Evolutionary conservation across 2,113 vertebrate genomes (phyloP), one percentile per base, ranked within the genome.

Genomic region (Ammospiza caudacuta): DNA sequence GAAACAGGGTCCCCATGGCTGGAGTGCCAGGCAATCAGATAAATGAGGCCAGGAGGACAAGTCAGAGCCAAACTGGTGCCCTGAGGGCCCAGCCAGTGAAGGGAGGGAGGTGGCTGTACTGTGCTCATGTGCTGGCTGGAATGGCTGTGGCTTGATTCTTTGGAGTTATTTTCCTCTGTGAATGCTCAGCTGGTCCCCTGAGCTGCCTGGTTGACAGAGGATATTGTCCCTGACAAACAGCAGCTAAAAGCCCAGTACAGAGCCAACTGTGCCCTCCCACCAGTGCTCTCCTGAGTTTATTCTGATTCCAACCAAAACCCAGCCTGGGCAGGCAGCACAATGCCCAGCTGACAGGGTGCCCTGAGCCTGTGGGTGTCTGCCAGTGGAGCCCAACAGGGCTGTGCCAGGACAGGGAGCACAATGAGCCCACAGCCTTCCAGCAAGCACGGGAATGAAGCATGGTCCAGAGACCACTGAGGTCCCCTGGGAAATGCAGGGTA

Each of bases 211-310:
- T 39, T 15, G 62, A 39, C 28, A 47, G 47, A 75, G 35, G 33
- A 52, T 17, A 64, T 1, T 37, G 49, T 46, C 43, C 66, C 27
- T 2, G 6, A 72, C 44, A 12, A 70, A 63, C 0, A 3, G 21
- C 4, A 15, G 54, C 47, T 67, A 33, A 74, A 83, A n/a, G 41
- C 2, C 1, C 0, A 0, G 39, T 21, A 28, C 0, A 0, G 47
- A 81, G 66, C 47, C 68, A 91, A 0, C 14, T 8, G 23, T 87
- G 41, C 43, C 25, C 33, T 52, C 33, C 57, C 2, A 8, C 28
- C 59, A 46, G 14, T n/a, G 49, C 1, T 0, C 44, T 58, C 23
- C 64, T 35, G 41, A 55, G 54, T 54, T 87, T 63, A 17, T 28
- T 75, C 31, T 1, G 0, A 70, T 46, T 7, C 20, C 58, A 69